A percentile compares a stretch with the other conserved stretches of the same genome.
These are phyloP conservation scores for Batillaria attramentaria DNA, from an alignment of 1,140 invertebrate species.

Conservation along the genomic window DNA sequence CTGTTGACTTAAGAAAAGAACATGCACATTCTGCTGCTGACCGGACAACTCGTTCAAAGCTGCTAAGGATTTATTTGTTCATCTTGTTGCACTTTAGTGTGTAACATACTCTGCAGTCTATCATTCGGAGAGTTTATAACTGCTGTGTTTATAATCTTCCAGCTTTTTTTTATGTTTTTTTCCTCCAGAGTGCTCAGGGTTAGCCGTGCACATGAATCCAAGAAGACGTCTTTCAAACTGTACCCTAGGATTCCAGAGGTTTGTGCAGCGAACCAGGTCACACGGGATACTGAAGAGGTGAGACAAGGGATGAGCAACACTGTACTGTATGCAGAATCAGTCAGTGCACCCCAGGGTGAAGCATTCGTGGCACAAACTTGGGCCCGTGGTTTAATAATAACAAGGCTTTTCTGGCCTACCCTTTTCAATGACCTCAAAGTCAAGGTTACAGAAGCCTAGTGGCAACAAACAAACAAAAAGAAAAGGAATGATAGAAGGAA, in stretches of 20 bases:
- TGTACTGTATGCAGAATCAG: neutral
- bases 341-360: neutral
- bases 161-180: neutral
- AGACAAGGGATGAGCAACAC: neutral
- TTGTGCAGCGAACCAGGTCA: neutral
- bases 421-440: neutral
- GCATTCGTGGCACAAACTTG: neutral
- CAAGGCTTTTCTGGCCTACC: neutral
- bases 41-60: too few relatives aligned
- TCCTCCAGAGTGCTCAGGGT: neutral
- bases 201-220: neutral
- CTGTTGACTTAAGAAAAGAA: neutral
- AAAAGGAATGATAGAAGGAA: too few relatives aligned
- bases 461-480: too few relatives aligned
- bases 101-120: neutral
- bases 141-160: neutral
- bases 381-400: neutral
- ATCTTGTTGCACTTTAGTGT: neutral
- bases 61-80: neutral
- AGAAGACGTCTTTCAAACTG: slow-evolving; percentile 4
- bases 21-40: too few relatives aligned
- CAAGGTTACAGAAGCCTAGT: too few relatives aligned
- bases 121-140: neutral
- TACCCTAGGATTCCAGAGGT: neutral
- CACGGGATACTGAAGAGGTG: neutral